Evolutionary conservation across 2,113 vertebrate genomes (phyloP), one percentile per base, ranked within the genome.

Genomic region (Marmota flaviventris): DNA sequence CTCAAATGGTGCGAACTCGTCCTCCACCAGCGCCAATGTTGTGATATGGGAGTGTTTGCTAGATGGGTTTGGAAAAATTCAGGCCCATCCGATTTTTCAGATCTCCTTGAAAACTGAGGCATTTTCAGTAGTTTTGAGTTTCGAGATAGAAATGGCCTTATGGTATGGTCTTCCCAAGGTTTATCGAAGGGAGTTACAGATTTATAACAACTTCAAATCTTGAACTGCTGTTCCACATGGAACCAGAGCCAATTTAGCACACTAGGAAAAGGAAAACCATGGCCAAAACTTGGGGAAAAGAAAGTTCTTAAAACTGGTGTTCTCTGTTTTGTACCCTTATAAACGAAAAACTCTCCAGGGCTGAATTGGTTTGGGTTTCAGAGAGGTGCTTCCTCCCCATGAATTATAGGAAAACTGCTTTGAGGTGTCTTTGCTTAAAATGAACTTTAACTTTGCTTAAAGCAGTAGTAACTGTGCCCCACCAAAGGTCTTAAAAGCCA

Each of bases 401-500:
- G 70, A 83, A 37, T 73, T 77, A 22, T n/a, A 76, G 76, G 88
- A 85, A 79, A 97, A 85, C n/a, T 78, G 42, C 77, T 93, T 48
- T 61, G 18, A 75, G n/a, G 12, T 61, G 17, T 75, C 56, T 85
- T 51, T 83, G 65, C 85, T 93, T 72, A 75, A 58, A 78, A 51
- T 73, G 8, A n/a, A 56, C 42, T 89, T 91, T 18, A 87, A 48
- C 84, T 56, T 93, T 79, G 58, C 24, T 25, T 77, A 84, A 76
- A 92, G 79, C 45, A 65, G 58, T 67, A 25, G 39, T 87, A 42
- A 61, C 72, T 24, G 0, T 51, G 27, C n/a, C 69, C 72, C 78
- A 85, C 93, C 58, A 77, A 92, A 51, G 29, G 91, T 89, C 83
- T 91, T 93, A 73, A 91, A 97, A 93, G 94, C 89, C 93, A 87